Percentiles rank a stretch among this genome's conserved stretches.
Evolutionary conservation across 2,888 invertebrate genomes (phyloP).

Genomic region (Leucoma salicis): DNA sequence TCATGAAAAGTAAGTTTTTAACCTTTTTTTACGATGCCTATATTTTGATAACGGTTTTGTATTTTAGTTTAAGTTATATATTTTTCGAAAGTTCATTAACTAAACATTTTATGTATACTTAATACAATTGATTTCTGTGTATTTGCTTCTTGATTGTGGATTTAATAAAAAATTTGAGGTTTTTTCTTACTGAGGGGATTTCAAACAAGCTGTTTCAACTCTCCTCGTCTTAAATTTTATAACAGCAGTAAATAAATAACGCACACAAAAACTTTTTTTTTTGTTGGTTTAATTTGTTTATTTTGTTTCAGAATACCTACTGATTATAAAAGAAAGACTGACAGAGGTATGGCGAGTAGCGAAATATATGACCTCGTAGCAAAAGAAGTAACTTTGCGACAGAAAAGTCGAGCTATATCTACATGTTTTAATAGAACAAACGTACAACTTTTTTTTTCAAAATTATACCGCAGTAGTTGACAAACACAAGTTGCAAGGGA

Average conservation of each 20-base stretch:
- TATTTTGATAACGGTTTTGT: constrained; percentile 11
- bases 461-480: constrained; percentile 1
- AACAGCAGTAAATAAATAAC: constrained; percentile 3
- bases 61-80: constrained; percentile 6
- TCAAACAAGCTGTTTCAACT: constrained; percentile 13
- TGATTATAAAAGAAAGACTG: constrained; percentile 18
- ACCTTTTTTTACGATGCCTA: constrained; percentile 1
- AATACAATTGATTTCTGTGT: constrained; percentile 7
- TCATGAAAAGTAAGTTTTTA: neutral
- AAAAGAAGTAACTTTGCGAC: no score
- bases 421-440: neutral
- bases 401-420: neutral
- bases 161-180: constrained; percentile 4
- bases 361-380: no score
- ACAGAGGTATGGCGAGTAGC: no score
- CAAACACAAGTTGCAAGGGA: neutral
- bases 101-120: constrained; percentile 1
- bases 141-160: constrained; percentile 4
- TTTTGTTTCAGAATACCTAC: constrained; percentile 16
- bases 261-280: neutral
- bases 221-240: constrained; percentile 9
- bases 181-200: constrained; percentile 10
- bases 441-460: neutral
- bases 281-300: neutral
- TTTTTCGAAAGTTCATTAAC: constrained; percentile 3